These are phyloP conservation scores for Andrena minutula DNA, from an alignment of 2,888 invertebrate genomes.

Conservation along the genomic window DNA sequence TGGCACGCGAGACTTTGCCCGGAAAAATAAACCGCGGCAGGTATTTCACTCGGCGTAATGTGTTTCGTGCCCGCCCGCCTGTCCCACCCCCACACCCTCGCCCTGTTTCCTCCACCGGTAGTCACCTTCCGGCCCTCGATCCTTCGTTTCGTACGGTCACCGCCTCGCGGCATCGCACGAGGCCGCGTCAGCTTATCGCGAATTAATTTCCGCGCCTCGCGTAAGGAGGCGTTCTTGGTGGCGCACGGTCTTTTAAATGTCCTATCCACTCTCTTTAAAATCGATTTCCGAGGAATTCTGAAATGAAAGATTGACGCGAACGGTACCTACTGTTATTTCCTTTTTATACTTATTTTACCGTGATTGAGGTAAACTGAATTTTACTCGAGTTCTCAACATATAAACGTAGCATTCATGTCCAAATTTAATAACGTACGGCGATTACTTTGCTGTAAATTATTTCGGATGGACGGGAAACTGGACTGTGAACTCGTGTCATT, in stretches of 20 bases:
- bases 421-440: background rate
- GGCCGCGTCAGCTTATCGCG: background rate
- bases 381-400: too few species aligned
- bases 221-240: background rate
- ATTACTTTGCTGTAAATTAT: constrained; percentile 20
- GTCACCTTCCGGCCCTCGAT: constrained; percentile 19
- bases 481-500: background rate
- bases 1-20: constrained; percentile 59
- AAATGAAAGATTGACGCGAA: too few species aligned
- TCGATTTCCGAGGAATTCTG: too few species aligned
- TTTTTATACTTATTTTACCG: too few species aligned
- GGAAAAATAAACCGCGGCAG: constrained; percentile 47
- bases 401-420: background rate
- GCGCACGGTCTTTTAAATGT: background rate
- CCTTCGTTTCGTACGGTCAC: constrained; percentile 7
- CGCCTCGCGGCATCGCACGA: constrained; percentile 2
- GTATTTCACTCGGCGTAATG: constrained; percentile 9
- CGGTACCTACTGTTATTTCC: too few species aligned
- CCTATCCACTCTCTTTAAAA: background rate
- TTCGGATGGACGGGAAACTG: background rate
- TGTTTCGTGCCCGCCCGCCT: background rate
- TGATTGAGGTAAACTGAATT: too few species aligned
- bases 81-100: too few species aligned
- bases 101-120: background rate
- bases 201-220: constrained; percentile 23